Evolutionary conservation across 1,140 invertebrate genomes (phyloP), one percentile per base, ranked within the genome.

Genomic region (Apis laboriosa): DNA sequence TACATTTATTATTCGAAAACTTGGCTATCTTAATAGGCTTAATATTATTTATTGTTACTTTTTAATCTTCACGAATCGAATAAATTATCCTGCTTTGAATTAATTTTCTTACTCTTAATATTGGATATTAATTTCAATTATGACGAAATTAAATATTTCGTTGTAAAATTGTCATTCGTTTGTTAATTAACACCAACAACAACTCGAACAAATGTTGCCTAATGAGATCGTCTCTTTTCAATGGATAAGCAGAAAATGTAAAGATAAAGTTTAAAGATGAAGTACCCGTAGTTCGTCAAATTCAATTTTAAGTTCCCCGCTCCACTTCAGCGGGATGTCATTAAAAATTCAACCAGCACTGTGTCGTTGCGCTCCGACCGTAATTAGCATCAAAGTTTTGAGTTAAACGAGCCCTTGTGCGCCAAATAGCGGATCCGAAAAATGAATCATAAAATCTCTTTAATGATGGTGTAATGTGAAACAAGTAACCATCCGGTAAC

Each of bases 401-500:
- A 43, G 66, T 68, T 49, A 68, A 49, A 68, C 66, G 34, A 68
- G 43, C 43, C 43, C 43, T 49, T 68, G 66, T 68, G 1, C 66
- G 66, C 19, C 12, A n/a, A 49, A 51, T n/a, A 49, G 0, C 21
- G 12, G 11, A 11, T 15, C 11, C 43, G 12, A 9, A 2, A 11
- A n/a, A 68, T 68, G 66, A 68, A 68, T 68, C 43, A n/a, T 68
- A 51, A 68, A 68, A 68, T 68, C 19, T 17, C 11, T n/a, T 11
- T 13, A 68, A 49, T 43, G 0, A 17, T 66, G 34, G 28, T 21
- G 34, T 43, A 66, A 19, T 0, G 19, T 34, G 9, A 66, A 66
- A 0, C 64, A 61, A 61, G 60, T 13, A 12, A 11, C 4, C 17
- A 0, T 21, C 43, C 64, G 8, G 4, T 13, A 64, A 17, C 8